phyloP scores from a whole-genome alignment of 2,797 vertebrate genomes.

The Acanthornis magna region DNA sequence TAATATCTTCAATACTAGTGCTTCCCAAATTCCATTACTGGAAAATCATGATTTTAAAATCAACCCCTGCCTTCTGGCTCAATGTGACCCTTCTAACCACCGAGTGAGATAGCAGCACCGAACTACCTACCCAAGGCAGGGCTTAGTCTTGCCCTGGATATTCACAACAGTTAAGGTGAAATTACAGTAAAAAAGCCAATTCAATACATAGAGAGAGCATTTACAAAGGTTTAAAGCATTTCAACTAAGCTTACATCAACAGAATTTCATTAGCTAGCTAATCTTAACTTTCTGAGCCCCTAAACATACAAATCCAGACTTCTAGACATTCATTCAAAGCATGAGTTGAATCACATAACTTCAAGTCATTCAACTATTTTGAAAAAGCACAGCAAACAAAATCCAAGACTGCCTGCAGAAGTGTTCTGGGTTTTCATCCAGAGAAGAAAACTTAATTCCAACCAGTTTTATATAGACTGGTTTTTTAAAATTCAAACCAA shows the following conservation, averaged over 20 bases:
- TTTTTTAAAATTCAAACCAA: background rate
- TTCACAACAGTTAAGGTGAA: background rate
- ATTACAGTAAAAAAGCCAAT: background rate
- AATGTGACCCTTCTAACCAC: background rate
- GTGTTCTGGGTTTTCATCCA: background rate
- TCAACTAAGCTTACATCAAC: background rate
- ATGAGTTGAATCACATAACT: background rate
- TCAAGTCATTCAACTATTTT: background rate
- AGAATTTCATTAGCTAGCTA: background rate
- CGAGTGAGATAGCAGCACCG: accelerated
- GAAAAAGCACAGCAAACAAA: background rate
- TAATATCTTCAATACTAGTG: background rate
- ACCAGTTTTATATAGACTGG: background rate
- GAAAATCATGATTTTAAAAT: background rate
- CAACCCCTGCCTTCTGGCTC: background rate
- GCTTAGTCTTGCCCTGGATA: background rate
- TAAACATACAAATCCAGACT: background rate
- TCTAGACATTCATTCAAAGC: background rate
- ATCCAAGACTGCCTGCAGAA: background rate
- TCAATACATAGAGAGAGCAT: background rate
- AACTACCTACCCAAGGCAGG: background rate
- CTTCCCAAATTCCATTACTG: background rate
- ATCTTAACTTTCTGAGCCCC: background rate
- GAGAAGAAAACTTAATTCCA: background rate
- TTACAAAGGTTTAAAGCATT: background rate